These are phyloP conservation scores for Poecilia latipinna DNA, from an alignment of 2,113 vertebrate species.

Conservation along the genomic window DNA sequence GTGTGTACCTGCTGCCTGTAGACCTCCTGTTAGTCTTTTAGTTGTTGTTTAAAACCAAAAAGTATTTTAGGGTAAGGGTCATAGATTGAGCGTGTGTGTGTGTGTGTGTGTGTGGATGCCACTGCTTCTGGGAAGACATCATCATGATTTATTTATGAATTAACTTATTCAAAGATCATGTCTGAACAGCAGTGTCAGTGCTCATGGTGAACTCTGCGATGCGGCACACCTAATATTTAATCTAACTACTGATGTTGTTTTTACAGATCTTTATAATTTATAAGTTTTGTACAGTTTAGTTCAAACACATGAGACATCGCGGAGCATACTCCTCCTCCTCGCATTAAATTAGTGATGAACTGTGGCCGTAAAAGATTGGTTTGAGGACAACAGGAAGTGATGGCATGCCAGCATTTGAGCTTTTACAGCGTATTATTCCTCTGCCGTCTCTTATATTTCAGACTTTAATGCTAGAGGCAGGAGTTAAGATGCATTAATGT, in stretches of 20 bases:
- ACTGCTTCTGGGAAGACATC: constrained; percentile 66
- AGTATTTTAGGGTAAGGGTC: constrained; percentile 66
- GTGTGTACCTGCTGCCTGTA: constrained; percentile 63
- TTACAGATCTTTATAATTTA: constrained; percentile 70
- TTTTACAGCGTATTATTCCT: background rate
- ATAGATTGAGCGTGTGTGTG: constrained; percentile 20
- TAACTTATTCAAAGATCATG: constrained; percentile 76
- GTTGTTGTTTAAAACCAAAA: constrained; percentile 59
- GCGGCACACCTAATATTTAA: constrained; percentile 64
- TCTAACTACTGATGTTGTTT: constrained; percentile 71
- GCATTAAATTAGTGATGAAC: constrained; percentile 18
- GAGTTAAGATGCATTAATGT: background rate
- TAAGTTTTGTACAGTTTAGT: constrained; percentile 68
- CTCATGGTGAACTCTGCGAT: constrained; percentile 18
- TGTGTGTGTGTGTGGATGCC: constrained; percentile 23
- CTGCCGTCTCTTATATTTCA: background rate
- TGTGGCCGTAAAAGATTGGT: background rate
- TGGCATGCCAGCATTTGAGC: background rate
- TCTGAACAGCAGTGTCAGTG: constrained; percentile 62
- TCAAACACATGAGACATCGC: constrained; percentile 2
- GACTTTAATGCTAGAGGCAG: background rate
- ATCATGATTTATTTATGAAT: constrained; percentile 79
- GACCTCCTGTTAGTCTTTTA: background rate
- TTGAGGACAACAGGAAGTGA: background rate
- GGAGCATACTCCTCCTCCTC: no score